Percentiles rank a stretch among this genome's conserved stretches.
Evolutionary conservation across 23 tunicate species (phyloP).

Genomic region (Clavelina lepadiformis): DNA sequence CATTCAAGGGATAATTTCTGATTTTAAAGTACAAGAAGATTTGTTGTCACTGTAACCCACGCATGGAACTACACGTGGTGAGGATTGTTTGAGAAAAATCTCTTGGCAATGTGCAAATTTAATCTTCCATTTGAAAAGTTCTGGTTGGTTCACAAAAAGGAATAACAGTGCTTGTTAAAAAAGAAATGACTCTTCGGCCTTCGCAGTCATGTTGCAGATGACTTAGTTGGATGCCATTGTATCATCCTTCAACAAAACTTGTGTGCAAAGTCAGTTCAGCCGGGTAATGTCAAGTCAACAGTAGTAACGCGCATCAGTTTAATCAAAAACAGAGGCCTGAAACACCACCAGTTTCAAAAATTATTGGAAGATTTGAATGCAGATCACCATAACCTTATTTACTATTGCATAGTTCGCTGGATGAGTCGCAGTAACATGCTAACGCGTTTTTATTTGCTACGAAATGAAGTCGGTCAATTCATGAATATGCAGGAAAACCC

Average conservation of each 20-base stretch:
- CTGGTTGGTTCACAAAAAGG: conserved; percentile 65
- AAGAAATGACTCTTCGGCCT: conserved; percentile 61
- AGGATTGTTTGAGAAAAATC: conserved; percentile 42
- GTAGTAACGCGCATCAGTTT: conserved; percentile 50
- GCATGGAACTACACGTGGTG: conserved; percentile 56
- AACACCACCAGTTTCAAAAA: conserved; percentile 62
- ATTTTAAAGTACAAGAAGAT: conserved; percentile 41
- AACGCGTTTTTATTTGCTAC: conserved; percentile 37
- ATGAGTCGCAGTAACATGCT: conserved; percentile 51
- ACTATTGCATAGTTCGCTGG: conserved; percentile 53
- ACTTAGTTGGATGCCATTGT: conserved; percentile 39
- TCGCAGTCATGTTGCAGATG: conserved; percentile 43
- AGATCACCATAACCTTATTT: conserved; percentile 41
- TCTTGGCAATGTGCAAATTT: conserved; percentile 47
- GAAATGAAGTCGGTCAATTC: conserved; percentile 19
- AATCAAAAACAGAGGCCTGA: conserved; percentile 65
- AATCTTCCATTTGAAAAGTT: conserved; percentile 48
- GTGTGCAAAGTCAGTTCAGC: conserved; percentile 63
- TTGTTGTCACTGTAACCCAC: conserved; percentile 50
- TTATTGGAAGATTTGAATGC: conserved; percentile 43
- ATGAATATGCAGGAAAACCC: conserved; percentile 27
- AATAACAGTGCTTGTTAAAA: conserved; percentile 39
- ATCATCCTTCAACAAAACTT: conserved; percentile 47
- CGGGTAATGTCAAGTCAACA: conserved; percentile 44
- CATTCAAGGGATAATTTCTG: conserved; percentile 50